Evolutionary conservation across 92 coral and sea anemone species (phyloP).

Genomic region (Zoanthus sansibaricus): DNA sequence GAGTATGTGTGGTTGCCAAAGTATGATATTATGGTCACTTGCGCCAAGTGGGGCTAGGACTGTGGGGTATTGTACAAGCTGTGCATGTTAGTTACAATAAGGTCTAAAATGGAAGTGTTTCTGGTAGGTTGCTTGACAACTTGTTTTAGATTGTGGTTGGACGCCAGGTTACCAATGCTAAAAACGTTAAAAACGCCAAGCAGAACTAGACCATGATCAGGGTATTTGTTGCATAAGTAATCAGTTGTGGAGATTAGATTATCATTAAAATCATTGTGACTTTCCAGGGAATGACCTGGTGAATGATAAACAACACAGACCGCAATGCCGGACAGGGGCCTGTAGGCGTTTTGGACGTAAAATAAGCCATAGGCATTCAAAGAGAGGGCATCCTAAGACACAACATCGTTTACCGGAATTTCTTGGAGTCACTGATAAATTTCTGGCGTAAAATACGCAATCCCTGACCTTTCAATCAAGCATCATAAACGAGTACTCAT

Average conservation of each 20-base stretch:
- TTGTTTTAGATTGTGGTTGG: slow-evolving; percentile 59
- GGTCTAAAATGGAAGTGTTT: slow-evolving; percentile 53
- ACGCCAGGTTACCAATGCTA: background rate
- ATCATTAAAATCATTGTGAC: slow-evolving; percentile 37
- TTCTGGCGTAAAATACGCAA: too few relatives aligned
- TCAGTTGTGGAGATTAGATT: slow-evolving; percentile 42
- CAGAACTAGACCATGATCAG: slow-evolving; percentile 19
- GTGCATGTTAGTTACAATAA: slow-evolving; percentile 55
- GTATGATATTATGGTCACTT: slow-evolving; percentile 58
- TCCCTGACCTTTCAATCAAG: too few relatives aligned
- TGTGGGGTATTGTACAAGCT: slow-evolving; percentile 42
- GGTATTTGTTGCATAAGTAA: slow-evolving; percentile 29
- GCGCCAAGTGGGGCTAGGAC: slow-evolving; percentile 62
- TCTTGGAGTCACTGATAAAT: too few relatives aligned
- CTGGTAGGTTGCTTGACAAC: slow-evolving; percentile 62
- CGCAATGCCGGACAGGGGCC: too few relatives aligned
- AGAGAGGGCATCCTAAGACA: slow-evolving; percentile 39
- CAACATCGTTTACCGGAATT: too few relatives aligned
- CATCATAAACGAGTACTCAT: too few relatives aligned
- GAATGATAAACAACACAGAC: slow-evolving; percentile 65
- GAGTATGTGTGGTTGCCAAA: background rate
- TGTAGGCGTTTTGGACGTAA: too few relatives aligned
- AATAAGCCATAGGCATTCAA: too few relatives aligned
- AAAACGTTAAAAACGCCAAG: slow-evolving; percentile 45
- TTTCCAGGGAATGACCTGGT: too few relatives aligned